These are phyloP conservation scores for Lepisosteus oculatus DNA, from an alignment of 2,113 vertebrate species.

Conservation along the genomic window DNA sequence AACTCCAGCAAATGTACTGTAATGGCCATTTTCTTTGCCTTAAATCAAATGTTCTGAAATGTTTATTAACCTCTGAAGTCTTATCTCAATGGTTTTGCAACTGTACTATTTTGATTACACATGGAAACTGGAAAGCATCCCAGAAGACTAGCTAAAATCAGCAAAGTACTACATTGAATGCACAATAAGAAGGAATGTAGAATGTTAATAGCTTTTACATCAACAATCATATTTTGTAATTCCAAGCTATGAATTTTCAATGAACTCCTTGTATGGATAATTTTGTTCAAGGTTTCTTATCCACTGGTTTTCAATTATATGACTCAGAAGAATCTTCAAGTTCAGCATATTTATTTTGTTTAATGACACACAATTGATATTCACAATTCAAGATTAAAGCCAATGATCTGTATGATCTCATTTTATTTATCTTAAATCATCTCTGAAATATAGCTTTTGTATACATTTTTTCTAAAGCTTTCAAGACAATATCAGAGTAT, in stretches of 20 bases:
- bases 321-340: no score
- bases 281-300: no score
- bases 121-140: not conserved
- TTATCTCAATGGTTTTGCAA: not conserved
- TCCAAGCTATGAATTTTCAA: not conserved
- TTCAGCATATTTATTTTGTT: no score
- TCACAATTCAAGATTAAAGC: no score
- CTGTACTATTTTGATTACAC: not conserved
- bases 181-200: not conserved
- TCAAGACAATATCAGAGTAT: no score
- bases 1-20: not conserved
- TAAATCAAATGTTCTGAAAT: conserved; percentile 2
- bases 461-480: no score
- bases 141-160: not conserved
- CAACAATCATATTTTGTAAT: conserved; percentile 3
- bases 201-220: conserved; percentile 1
- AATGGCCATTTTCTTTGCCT: not conserved
- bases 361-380: no score
- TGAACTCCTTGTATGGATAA: no score
- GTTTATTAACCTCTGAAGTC: not conserved
- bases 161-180: not conserved
- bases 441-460: no score
- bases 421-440: no score
- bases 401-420: no score
- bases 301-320: no score